These are phyloP conservation scores for Melanogrammus aeglefinus DNA, from an alignment of 2,797 vertebrate species.

Conservation along the genomic window DNA sequence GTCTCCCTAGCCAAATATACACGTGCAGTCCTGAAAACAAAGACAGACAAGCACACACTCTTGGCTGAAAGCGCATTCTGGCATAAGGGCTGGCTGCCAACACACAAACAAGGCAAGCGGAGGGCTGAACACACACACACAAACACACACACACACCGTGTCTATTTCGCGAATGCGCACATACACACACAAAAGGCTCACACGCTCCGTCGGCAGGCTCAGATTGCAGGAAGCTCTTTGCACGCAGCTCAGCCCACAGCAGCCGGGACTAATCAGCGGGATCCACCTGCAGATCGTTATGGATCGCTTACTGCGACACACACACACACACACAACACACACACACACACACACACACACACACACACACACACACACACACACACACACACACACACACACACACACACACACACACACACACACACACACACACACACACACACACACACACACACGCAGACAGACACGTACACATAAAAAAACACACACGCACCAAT, in stretches of 20 bases:
- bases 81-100: constrained; percentile 44
- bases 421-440: constrained; percentile 28
- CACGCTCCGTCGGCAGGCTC: constrained; percentile 56
- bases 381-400: constrained; percentile 35
- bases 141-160: constrained; percentile 8
- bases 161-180: background rate
- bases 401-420: constrained; percentile 21
- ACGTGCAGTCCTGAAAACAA: constrained; percentile 43
- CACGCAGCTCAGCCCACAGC: constrained; percentile 77
- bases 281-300: constrained; percentile 81
- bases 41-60: constrained; percentile 29
- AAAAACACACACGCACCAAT: background rate
- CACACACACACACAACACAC: constrained; percentile 27
- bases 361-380: too few species aligned
- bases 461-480: too few species aligned
- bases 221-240: constrained; percentile 81
- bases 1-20: constrained; percentile 38
- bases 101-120: constrained; percentile 20
- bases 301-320: constrained; percentile 72
- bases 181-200: constrained; percentile 12
- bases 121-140: constrained; percentile 8
- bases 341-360: constrained; percentile 23
- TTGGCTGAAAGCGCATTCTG: constrained; percentile 46
- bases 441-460: background rate
- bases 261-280: constrained; percentile 79